Evolutionary conservation across 2,797 vertebrate genomes (phyloP).

Genomic region (Jordanella pulchra): DNA sequence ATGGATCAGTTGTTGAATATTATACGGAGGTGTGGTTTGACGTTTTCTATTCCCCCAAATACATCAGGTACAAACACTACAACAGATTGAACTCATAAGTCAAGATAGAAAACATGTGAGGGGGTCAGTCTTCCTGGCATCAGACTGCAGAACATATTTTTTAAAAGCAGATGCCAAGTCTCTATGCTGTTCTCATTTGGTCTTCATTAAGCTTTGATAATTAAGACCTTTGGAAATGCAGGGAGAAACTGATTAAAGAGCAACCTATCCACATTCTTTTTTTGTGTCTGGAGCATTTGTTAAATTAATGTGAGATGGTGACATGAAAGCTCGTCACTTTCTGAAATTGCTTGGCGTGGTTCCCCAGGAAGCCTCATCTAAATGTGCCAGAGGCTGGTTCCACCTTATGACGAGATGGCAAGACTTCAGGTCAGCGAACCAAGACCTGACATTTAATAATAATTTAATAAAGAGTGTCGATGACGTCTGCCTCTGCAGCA

Average conservation of each 20-base stretch:
- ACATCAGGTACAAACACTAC: conserved; percentile 33
- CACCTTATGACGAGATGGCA: conserved; percentile 25
- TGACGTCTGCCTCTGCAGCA: conserved; percentile 39
- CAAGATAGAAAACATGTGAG: conserved; percentile 42
- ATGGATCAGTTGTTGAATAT: too few species aligned
- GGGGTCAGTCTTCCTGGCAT: conserved; percentile 20
- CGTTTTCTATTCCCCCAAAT: conserved; percentile 24
- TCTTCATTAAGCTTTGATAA: conserved; percentile 65
- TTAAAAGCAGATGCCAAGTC: conserved; percentile 17
- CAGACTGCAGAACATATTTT: neutral
- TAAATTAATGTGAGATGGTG: conserved; percentile 21
- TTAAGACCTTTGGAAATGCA: conserved; percentile 63
- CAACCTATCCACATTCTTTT: conserved; percentile 27
- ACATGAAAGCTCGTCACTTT: conserved; percentile 36
- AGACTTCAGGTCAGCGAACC: conserved; percentile 12
- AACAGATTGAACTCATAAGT: conserved; percentile 46
- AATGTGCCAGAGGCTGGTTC: conserved; percentile 26
- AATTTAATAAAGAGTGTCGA: conserved; percentile 26
- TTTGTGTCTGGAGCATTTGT: conserved; percentile 27
- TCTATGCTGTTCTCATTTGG: conserved; percentile 34
- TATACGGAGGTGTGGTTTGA: conserved; percentile 12
- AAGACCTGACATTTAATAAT: conserved; percentile 21
- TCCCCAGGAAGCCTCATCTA: conserved; percentile 24
- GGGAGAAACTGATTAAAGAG: conserved; percentile 17
- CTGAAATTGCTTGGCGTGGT: conserved; percentile 16